Percentiles rank a stretch among this genome's conserved stretches.
Evolutionary conservation across 2,113 vertebrate species (phyloP).

Genomic region (Oncorhynchus nerka): DNA sequence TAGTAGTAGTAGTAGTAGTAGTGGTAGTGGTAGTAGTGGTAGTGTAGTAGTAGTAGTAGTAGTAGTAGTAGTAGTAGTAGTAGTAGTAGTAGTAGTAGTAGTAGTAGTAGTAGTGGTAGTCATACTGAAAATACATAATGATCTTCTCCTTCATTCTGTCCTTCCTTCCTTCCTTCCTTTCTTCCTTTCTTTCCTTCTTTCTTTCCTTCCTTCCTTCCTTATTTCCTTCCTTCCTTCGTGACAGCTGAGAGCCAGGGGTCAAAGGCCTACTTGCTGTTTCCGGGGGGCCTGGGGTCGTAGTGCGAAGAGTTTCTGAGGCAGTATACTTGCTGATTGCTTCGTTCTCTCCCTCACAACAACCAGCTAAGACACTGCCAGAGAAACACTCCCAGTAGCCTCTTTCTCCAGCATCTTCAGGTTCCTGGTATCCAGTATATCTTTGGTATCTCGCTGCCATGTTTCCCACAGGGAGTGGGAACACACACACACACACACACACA

Average conservation of each 20-base stretch:
- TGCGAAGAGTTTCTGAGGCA: conserved; percentile 98
- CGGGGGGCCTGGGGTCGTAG: conserved; percentile 55
- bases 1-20: no score
- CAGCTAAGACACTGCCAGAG: conserved; percentile 99
- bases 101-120: not conserved
- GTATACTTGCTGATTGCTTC: conserved; percentile 99
- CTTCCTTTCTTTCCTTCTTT: no score
- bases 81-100: no score
- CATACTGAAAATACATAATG: not conserved
- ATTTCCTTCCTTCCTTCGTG: not conserved
- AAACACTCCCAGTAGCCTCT: conserved; percentile 92
- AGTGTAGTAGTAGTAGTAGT: no score
- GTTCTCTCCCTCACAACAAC: conserved; percentile 96
- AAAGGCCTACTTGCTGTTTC: not conserved
- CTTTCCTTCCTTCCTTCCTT: no score
- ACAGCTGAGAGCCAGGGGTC: conserved; percentile 31
- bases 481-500: not conserved
- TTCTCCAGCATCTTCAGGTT: not conserved
- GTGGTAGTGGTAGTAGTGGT: no score
- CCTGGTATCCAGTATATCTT: not conserved
- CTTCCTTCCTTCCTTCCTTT: not conserved
- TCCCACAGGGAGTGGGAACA: conserved; percentile 40
- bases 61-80: no score
- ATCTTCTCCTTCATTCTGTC: not conserved
- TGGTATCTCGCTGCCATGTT: not conserved